phyloP scores from a whole-genome alignment of 2,888 invertebrate species.

The Rotaria magnacalcarata region DNA sequence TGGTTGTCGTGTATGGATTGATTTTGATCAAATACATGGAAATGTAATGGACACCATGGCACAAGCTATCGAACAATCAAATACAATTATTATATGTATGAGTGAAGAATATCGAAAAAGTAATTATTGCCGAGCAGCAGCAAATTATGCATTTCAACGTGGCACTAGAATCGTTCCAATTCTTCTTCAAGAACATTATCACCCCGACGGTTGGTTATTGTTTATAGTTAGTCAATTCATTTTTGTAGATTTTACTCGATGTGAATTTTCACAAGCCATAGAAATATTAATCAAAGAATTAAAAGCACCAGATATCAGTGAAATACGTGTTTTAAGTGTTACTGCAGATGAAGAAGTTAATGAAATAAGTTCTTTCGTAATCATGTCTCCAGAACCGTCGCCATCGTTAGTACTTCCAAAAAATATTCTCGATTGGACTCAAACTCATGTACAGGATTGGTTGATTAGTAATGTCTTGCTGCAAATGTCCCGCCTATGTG shows the following conservation, averaged over 20 bases:
- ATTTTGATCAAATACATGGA: slow-evolving; percentile 26
- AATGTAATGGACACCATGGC: slow-evolving; percentile 30
- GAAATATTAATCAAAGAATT: not conserved
- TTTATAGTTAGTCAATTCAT: not conserved
- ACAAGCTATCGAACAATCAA: not conserved
- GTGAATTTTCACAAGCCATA: slow-evolving; percentile 1
- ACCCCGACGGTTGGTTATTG: slow-evolving; percentile 30
- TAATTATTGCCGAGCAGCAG: slow-evolving; percentile 33
- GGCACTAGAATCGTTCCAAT: not conserved
- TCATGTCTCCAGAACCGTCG: not conserved
- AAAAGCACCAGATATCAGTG: not conserved
- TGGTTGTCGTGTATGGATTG: slow-evolving; percentile 32
- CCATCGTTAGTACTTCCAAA: not conserved
- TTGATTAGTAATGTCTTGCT: not conserved
- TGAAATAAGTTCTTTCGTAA: not conserved
- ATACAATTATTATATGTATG: not conserved
- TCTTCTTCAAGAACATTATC: not conserved
- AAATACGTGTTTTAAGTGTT: not conserved
- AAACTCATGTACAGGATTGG: not conserved
- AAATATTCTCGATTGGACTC: not conserved
- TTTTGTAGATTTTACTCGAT: not conserved
- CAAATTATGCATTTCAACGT: slow-evolving; percentile 23
- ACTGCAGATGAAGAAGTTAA: not conserved
- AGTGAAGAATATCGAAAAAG: not conserved
- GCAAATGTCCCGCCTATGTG: not conserved